Percentiles rank a stretch among this genome's conserved stretches.
phyloP scores from a whole-genome alignment of 1,140 invertebrate species.

The Drosophila melanica region DNA sequence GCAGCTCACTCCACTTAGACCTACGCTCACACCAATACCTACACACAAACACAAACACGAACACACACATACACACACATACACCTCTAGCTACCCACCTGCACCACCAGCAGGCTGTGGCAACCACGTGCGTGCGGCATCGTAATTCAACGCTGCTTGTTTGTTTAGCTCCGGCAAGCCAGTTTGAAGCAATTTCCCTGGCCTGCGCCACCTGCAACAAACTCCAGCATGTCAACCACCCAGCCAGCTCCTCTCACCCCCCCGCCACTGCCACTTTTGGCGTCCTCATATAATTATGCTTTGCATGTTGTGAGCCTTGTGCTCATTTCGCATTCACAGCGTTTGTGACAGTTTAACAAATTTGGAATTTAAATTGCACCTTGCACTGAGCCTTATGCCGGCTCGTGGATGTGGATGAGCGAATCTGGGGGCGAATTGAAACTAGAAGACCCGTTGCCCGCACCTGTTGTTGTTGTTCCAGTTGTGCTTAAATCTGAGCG shows the following conservation, averaged over 20 bases:
- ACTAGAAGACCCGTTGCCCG: constrained; percentile 9
- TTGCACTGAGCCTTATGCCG: constrained; percentile 54
- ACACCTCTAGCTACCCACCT: constrained; percentile 2
- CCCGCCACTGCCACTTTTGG: background rate
- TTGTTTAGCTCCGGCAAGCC: constrained; percentile 68
- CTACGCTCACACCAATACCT: constrained; percentile 5
- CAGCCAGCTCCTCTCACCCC: constrained; percentile 1
- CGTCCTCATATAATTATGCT: constrained; percentile 54
- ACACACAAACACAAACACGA: background rate
- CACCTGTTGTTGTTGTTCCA: constrained; percentile 67
- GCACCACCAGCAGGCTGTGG: constrained; percentile 22
- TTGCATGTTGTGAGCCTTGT: constrained; percentile 44
- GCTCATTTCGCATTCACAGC: constrained; percentile 77
- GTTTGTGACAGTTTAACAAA: constrained; percentile 80
- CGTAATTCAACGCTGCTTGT: constrained; percentile 76
- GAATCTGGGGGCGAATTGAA: background rate
- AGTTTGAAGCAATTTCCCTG: constrained; percentile 55
- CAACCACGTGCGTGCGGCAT: constrained; percentile 70
- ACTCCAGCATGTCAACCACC: constrained; percentile 26
- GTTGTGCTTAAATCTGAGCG: constrained; percentile 50
- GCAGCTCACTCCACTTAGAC: constrained; percentile 38
- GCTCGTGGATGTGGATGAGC: background rate
- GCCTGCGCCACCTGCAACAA: constrained; percentile 45
- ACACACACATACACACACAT: background rate
- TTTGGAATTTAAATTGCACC: constrained; percentile 79